Evolutionary conservation across 2,797 vertebrate species (phyloP), one percentile per base, ranked within the genome.

Genomic region (Threskiornis aethiopicus): DNA sequence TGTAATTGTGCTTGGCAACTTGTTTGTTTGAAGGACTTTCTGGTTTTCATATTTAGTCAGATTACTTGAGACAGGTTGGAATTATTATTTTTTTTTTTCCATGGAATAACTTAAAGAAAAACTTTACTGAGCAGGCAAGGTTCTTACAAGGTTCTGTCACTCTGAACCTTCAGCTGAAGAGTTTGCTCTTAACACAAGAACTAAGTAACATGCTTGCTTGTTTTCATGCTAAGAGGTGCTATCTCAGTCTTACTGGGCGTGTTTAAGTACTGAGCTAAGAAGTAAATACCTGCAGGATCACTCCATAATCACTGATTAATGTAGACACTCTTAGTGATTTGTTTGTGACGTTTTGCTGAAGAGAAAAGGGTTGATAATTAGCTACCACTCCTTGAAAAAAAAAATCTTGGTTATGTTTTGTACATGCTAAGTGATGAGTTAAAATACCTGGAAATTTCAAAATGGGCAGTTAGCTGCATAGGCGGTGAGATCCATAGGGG

Each of bases 251-350:
- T 69, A 58, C 0, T 2, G 25, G 49, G 52, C 1, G 0, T 67
- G 59, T 83, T 76, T 73, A 93, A 91, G 65, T 72, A 47, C 37
- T 66, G n/a, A 87, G 25, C 66, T 84, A 73, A 90, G 87, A 55
- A 82, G 47, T 84, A 84, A 95, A 82, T 49, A 41, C 55, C 70
- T 91, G 22, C 77, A 87, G 83, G 52, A 84, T 97, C 70, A 73
- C 51, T 62, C 39, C 11, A 10, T 82, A 82, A 90, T 66, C 77
- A 46, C 73, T 87, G 42, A 87, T 87, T 91, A 83, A 57, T 51
- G 31, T 66, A 58, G 70, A 33, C 33, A 26, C 13, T 77, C 46
- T 31, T 46, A 69, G 75, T 89, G 21, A 54, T 87, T 72, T 90
- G 25, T 76, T 79, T 79, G 41, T 89, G 54, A 9, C 58, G 35